Evolutionary conservation across 2,797 vertebrate species (phyloP).

Genomic region (Sciurus vulgaris): DNA sequence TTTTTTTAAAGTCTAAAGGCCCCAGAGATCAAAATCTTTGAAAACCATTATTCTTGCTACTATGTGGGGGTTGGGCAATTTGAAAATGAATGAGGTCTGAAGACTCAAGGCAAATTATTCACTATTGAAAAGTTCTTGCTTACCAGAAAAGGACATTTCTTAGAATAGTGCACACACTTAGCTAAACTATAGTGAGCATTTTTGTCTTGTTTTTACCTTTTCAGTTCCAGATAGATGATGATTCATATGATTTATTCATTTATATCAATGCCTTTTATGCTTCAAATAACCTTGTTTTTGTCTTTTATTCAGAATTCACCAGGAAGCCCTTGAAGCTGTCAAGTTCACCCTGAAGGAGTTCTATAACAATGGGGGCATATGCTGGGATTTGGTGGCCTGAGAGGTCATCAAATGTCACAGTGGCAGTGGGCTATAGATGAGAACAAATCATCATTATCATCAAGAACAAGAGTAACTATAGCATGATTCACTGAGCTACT

Average conservation of each 20-base stretch:
- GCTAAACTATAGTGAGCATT: background rate
- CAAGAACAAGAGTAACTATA: background rate
- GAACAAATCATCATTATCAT: background rate
- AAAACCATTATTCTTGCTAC: background rate
- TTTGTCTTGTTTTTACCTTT: slow-evolving; percentile 3
- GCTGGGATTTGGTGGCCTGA: background rate
- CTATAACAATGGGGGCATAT: background rate
- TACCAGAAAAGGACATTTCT: background rate
- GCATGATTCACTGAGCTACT: background rate
- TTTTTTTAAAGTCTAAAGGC: background rate
- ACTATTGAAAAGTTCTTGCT: background rate
- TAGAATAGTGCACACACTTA: background rate
- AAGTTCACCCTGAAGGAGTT: background rate
- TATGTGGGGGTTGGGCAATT: background rate
- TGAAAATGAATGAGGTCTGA: background rate
- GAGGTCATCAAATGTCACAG: background rate
- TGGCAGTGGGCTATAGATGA: background rate
- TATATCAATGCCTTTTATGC: background rate
- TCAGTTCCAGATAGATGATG: background rate
- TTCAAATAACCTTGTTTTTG: background rate
- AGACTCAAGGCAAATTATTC: background rate
- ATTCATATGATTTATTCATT: background rate
- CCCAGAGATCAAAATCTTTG: background rate
- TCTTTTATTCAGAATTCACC: slow-evolving; percentile 1
- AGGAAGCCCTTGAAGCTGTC: background rate